Conservation (phyloP, 2,113 vertebrate species). For the Lipophrys pholis region DNA sequence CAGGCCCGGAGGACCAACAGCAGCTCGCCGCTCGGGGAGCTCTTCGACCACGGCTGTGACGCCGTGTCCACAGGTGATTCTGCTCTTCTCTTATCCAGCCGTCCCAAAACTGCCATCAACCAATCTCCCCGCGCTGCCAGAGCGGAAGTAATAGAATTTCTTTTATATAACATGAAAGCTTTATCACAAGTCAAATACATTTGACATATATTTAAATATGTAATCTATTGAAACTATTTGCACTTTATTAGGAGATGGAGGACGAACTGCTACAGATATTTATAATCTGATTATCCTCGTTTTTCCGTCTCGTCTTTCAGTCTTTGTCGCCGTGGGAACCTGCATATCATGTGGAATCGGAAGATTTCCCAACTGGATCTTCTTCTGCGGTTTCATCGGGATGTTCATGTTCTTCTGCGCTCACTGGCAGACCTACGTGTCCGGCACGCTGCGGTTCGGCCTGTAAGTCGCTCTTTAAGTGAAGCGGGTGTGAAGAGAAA, state of each 20-base stretch:
- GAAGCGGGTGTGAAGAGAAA: too few relatives aligned
- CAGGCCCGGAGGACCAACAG: conserved; percentile 96
- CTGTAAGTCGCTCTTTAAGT: conserved; percentile 84
- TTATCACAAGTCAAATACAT: too few relatives aligned
- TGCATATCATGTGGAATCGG: conserved; percentile 91
- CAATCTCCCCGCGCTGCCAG: too few relatives aligned
- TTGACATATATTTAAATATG: too few relatives aligned
- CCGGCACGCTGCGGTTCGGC: conserved; percentile 93
- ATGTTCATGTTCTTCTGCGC: conserved; percentile 99
- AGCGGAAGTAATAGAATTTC: too few relatives aligned
- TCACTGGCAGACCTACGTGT: conserved; percentile 99
- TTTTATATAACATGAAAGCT: too few relatives aligned
- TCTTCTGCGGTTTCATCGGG: conserved; percentile 94
- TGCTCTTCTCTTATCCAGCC: too few relatives aligned
- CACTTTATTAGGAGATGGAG: not conserved
- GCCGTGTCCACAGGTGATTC: conserved; percentile 95
- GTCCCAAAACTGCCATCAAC: too few relatives aligned
- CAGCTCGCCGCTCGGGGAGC: conserved; percentile 94
- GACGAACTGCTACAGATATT: not conserved
- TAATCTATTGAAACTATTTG: not conserved
- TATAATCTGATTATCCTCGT: not conserved
- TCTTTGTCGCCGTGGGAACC: conserved; percentile 92
- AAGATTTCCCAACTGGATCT: conserved; percentile 89
- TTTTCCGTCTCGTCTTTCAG: conserved; percentile 69
- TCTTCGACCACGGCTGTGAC: conserved; percentile 98